Percentiles rank a stretch among this genome's conserved stretches.
Conservation (phyloP, 2,113 vertebrate genomes). For the Hepsetus odoe region DNA sequence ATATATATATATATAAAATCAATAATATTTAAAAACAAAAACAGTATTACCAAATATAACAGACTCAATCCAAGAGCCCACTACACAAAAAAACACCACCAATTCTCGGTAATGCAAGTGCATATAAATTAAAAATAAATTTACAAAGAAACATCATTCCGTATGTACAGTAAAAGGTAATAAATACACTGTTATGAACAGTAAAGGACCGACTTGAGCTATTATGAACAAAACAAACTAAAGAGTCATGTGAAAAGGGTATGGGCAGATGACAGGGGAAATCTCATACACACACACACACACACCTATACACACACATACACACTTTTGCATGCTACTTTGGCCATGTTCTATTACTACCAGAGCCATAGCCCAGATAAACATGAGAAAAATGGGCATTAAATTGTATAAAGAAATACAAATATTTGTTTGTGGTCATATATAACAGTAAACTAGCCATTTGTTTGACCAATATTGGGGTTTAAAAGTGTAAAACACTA, state of each 20-base stretch:
- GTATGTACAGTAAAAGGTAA: conserved; percentile 94
- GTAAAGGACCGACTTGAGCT: conserved; percentile 89
- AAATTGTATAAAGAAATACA: conserved; percentile 6
- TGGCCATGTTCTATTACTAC: conserved; percentile 43
- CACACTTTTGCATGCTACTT: conserved; percentile 45
- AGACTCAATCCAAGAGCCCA: conserved; percentile 92
- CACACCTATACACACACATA: conserved; percentile 34
- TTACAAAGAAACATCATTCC: conserved; percentile 95
- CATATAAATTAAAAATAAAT: conserved; percentile 99
- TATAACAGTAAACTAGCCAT: conserved; percentile 5
- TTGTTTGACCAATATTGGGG: not conserved
- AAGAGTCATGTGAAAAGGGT: conserved; percentile 70
- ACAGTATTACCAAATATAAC: conserved; percentile 74
- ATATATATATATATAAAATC: conserved; percentile 75
- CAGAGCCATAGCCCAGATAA: conserved; percentile 28
- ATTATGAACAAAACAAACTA: conserved; percentile 85
- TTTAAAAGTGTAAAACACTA: not conserved
- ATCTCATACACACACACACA: conserved; percentile 37
- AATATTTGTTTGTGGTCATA: not conserved
- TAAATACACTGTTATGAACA: conserved; percentile 99
- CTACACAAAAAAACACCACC: conserved; percentile 91
- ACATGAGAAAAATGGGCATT: not conserved
- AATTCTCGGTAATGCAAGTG: conserved; percentile 91
- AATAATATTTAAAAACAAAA: conserved; percentile 56
- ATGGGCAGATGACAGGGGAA: conserved; percentile 64